Evolutionary conservation across 2,888 invertebrate species (phyloP), one percentile per base, ranked within the genome.

Genomic region (Eledone cirrhosa): DNA sequence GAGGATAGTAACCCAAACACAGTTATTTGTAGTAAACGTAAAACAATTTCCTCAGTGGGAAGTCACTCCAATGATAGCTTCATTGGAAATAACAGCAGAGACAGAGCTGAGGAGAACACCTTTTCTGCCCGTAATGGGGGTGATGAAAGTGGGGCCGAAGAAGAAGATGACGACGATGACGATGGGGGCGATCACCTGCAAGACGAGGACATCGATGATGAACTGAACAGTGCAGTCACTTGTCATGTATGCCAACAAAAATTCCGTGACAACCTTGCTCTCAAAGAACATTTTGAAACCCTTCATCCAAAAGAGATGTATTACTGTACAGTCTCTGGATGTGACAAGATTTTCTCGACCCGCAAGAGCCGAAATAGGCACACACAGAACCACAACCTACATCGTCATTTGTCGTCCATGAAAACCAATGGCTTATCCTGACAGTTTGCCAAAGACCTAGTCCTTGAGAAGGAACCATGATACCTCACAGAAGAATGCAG

Each of bases 291-390:
- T 91, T 94, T 94, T 91, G 94, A 95, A 90, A 92, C 92, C 82
- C 91, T 93, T 77, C 95, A 95, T 88, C 92, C 93, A 80, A 89
- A 90, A 83, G 94, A 95, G 80, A 93, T 95, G 91, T 94, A 94
- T 86, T 93, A 93, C 82, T 95, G 95, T 91, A 94, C 94, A n/a
- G 92, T 95, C 77, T 93, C 93, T 80, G 95, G 95, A 22, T 95
- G 95, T 91, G 94, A 93, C 77, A 94, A 95, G 85, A 94, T 94
- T 76, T 96, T 95, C 91, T 94, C 94, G 81, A 95, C 95, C 19
- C 93, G 94, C 84, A 94, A 95, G 82, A 94, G 94, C 84, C 93
- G 95, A 81, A 95, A 95, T 88, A 92, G 94, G 77, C 95, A 95
- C 90, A 93, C 94, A 80, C 94, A 94, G 86, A 93, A 94, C 84